These are phyloP conservation scores for Bufotes viridis DNA, from an alignment of 2,797 vertebrate genomes.

Conservation along the genomic window DNA sequence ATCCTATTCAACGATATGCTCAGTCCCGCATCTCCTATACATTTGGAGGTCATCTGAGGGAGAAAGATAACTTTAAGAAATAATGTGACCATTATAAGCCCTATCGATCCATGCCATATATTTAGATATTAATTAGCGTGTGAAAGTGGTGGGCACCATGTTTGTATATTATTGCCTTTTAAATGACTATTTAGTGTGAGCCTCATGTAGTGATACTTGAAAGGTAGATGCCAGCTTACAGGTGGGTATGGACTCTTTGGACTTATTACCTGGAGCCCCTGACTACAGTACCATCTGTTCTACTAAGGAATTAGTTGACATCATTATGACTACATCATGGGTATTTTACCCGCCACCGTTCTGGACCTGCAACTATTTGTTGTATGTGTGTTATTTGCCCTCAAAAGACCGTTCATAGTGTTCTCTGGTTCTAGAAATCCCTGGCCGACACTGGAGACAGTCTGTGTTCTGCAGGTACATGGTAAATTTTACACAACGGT, in stretches of 20 bases:
- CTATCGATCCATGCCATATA: background rate
- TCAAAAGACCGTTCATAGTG: slow-evolving; percentile 8
- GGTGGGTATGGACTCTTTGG: too few relatives aligned
- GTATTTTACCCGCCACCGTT: too few relatives aligned
- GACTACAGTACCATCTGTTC: too few relatives aligned
- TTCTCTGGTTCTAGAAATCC: background rate
- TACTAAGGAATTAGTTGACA: too few relatives aligned
- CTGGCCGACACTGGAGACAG: slow-evolving; percentile 29
- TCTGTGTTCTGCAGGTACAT: slow-evolving; percentile 37
- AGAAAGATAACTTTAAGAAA: too few relatives aligned
- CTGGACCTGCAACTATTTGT: background rate
- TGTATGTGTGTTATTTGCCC: slow-evolving; percentile 36
- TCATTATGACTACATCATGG: too few relatives aligned
- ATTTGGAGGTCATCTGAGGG: too few relatives aligned
- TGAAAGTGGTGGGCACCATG: background rate
- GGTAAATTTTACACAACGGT: slow-evolving; percentile 39
- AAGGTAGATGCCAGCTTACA: too few relatives aligned
- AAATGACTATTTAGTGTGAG: background rate
- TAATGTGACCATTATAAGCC: background rate
- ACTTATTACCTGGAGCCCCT: too few relatives aligned
- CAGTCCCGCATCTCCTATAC: too few relatives aligned
- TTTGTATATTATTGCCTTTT: background rate
- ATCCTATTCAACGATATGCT: too few relatives aligned
- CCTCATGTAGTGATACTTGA: too few relatives aligned
- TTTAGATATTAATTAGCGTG: background rate